Evolutionary conservation across 1,140 invertebrate genomes (phyloP), one percentile per base, ranked within the genome.

Genomic region (Trissolcus basalis): DNA sequence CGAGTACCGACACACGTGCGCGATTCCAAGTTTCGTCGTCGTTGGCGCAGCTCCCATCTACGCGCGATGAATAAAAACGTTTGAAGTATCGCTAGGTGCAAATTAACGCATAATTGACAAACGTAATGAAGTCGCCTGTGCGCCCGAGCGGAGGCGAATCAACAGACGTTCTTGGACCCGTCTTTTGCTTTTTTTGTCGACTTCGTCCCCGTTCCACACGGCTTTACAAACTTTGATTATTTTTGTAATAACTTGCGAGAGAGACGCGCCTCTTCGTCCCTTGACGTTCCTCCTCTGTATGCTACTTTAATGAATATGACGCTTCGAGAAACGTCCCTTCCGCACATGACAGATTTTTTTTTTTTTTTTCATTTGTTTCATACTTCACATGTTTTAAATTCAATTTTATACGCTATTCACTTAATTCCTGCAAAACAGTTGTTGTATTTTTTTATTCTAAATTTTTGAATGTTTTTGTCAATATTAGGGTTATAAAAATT

Each of bases 81-180:
- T 88, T 87, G 86, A 87, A 87, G 87, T 87, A 87, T 87, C 83
- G 82, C 84, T 84, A 82, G 83, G 83, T 85, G 85, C 78, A 87
- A 88, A 88, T 88, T 87, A 88, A 88, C 81, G 87, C 87, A 88
- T 88, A 88, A 88, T 88, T 87, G 86, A 86, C 87, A 88, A 88
- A 88, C 85, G 86, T 86, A 87, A 88, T 86, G 87, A 87, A 63
- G 67, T 63, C 60, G 70, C 81, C 59, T 63, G 56, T 36, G 45
- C 54, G 44, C 53, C 49, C 55, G 50, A 75, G 64, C 63, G 67
- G 58, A 73, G 59, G 58, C 71, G 61, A 63, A 58, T 72, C 61
- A 56, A 74, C 16, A 54, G 60, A 51, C 35, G 56, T 67, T 19
- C 69, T 68, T 58, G 49, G 48, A 68, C 65, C 64, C 43, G 19